Evolutionary conservation across 2,113 vertebrate genomes (phyloP), one percentile per base, ranked within the genome.

Genomic region (Heterocephalus glaber): DNA sequence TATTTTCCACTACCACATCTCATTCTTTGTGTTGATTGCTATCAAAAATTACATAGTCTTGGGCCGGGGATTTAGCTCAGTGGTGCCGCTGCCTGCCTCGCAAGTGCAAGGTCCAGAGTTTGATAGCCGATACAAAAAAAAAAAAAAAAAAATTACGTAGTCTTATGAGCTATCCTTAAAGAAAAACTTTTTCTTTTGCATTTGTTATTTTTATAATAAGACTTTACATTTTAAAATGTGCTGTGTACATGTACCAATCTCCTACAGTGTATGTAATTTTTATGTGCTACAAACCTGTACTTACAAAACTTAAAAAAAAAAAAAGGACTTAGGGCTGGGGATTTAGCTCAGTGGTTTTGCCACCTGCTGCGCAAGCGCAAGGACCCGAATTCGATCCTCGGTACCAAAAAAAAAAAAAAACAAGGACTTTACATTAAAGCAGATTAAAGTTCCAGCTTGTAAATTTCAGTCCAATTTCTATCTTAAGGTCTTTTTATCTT

Each of bases 401-500:
- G n/a, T n/a, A n/a, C n/a, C n/a, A n/a, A 76, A 44, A 76, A 74
- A 47, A 30, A 47, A 76, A n/a, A n/a, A n/a, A n/a, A n/a, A n/a
- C n/a, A 70, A 30, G 11, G 44, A 30, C 26, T 49, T 86, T 65
- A 38, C 77, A 33, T 60, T 87, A 72, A 88, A 66, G 4, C 9
- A 79, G 33, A 35, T 65, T 70, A 24, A 92, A 60, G 35, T 80
- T 91, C n/a, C 44, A 68, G 3, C 14, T 84, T 70, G 1, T 90
- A 17, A 20, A 70, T 95, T 61, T 72, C 56, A 77, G 14, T 94
- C 5, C 1, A 8, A 56, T 95, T 92, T 92, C 14, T 16, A 52
- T 49, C 38, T 90, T 56, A 66, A 89, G 20, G 54, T 61, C 58
- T 54, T 76, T 92, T 85, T 70, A 52, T 70, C 60, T 89, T 95